Percentiles rank a stretch among this genome's conserved stretches.
These are phyloP conservation scores for Saccostrea cuccullata DNA, from an alignment of 1,140 invertebrate species.

Conservation along the genomic window DNA sequence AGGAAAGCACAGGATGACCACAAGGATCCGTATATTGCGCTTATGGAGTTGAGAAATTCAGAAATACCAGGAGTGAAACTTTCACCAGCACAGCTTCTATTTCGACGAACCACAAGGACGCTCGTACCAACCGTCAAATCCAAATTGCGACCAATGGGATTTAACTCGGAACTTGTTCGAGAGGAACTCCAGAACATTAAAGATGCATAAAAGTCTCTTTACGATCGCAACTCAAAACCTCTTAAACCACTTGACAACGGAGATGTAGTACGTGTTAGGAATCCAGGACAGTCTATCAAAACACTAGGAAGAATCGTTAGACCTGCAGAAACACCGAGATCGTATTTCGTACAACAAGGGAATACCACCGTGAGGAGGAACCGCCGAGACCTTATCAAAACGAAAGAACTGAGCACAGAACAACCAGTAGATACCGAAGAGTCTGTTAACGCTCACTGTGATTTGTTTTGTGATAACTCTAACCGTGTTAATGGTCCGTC, in stretches of 20 bases:
- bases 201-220: not conserved
- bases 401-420: not conserved
- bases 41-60: constrained; percentile 56
- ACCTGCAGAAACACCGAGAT: not conserved
- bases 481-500: not conserved
- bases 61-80: constrained; percentile 38
- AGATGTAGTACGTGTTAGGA: constrained; percentile 20
- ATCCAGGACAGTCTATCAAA: constrained; percentile 30
- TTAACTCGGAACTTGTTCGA: not conserved
- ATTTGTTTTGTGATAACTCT: not conserved
- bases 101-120: constrained; percentile 46
- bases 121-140: constrained; percentile 11
- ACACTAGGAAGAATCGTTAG: constrained; percentile 32
- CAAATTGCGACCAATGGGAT: not conserved
- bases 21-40: constrained; percentile 51
- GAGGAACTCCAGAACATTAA: not conserved
- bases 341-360: not conserved
- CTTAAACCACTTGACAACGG: not conserved
- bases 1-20: constrained; percentile 42
- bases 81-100: constrained; percentile 55
- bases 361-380: not conserved
- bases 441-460: not conserved
- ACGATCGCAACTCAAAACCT: constrained; percentile 6
- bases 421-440: not conserved
- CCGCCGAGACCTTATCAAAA: constrained; percentile 19